A percentile compares a stretch with the other conserved stretches of the same genome.
phyloP scores from a whole-genome alignment of 1,140 invertebrate genomes.

The Bradysia coprophila region DNA sequence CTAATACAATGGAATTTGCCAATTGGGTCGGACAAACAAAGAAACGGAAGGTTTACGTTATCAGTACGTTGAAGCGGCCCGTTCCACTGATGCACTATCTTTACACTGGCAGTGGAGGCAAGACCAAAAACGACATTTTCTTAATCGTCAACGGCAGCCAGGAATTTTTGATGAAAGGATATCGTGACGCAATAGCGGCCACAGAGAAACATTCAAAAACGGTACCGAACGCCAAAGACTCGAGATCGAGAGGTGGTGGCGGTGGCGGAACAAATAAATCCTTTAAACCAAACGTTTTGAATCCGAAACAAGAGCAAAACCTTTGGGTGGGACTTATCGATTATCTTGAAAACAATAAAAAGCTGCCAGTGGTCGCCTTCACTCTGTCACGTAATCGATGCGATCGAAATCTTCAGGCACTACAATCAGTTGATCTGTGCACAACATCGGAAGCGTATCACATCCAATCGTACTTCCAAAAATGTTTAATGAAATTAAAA shows the following conservation, averaged over 20 bases:
- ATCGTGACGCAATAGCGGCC: constrained; percentile 45
- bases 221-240: background rate
- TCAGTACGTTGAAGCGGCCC: constrained; percentile 82
- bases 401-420: constrained; percentile 55
- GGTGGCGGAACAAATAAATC: constrained; percentile 2
- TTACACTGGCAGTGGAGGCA: constrained; percentile 67
- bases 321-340: constrained; percentile 73
- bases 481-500: constrained; percentile 66
- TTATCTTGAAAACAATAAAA: constrained; percentile 56
- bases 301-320: constrained; percentile 51
- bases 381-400: constrained; percentile 76
- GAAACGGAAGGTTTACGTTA: constrained; percentile 84
- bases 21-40: constrained; percentile 94
- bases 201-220: constrained; percentile 26
- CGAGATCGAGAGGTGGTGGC: background rate
- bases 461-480: constrained; percentile 68
- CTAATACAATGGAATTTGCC: constrained; percentile 91
- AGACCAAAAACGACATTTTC: constrained; percentile 66
- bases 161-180: constrained; percentile 48
- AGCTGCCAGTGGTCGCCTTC: constrained; percentile 87
- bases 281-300: constrained; percentile 9
- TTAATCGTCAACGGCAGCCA: constrained; percentile 63
- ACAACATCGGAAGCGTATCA: constrained; percentile 62
- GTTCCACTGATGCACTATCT: constrained; percentile 91
- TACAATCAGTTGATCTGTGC: constrained; percentile 62